Evolutionary conservation across 2,888 invertebrate species (phyloP).

Genomic region (Apotomis turbidana): DNA sequence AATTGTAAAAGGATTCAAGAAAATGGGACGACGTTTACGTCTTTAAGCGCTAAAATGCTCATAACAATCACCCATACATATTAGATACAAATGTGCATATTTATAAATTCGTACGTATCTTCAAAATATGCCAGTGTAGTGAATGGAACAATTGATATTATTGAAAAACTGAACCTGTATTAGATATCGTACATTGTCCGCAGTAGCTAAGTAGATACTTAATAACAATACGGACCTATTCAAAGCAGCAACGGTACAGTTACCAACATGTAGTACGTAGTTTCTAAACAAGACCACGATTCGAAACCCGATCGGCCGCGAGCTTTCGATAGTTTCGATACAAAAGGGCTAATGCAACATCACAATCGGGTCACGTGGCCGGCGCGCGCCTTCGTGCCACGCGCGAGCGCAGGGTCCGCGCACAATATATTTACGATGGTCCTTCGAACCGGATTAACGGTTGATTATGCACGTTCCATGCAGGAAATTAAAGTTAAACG

Average conservation of each 20-base stretch:
- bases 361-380: constrained; percentile 76
- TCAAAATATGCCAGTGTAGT: too few relatives aligned
- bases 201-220: background rate
- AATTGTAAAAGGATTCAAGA: too few relatives aligned
- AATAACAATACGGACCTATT: constrained; percentile 22
- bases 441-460: constrained; percentile 77
- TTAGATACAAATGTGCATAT: too few relatives aligned
- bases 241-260: constrained; percentile 21
- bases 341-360: constrained; percentile 73
- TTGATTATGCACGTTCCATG: constrained; percentile 81
- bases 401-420: constrained; percentile 64
- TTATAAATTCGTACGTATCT: too few relatives aligned
- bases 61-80: too few relatives aligned
- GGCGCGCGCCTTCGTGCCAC: constrained; percentile 74
- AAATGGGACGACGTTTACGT: too few relatives aligned
- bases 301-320: constrained; percentile 56
- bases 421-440: constrained; percentile 65
- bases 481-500: constrained; percentile 71
- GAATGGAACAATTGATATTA: too few relatives aligned
- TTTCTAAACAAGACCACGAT: constrained; percentile 47
- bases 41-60: too few relatives aligned
- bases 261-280: constrained; percentile 15
- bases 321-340: constrained; percentile 65
- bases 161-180: too few relatives aligned
- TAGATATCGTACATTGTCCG: background rate